Conservation (phyloP, 1,140 invertebrate species). For the Mizuhopecten yessoensis region DNA sequence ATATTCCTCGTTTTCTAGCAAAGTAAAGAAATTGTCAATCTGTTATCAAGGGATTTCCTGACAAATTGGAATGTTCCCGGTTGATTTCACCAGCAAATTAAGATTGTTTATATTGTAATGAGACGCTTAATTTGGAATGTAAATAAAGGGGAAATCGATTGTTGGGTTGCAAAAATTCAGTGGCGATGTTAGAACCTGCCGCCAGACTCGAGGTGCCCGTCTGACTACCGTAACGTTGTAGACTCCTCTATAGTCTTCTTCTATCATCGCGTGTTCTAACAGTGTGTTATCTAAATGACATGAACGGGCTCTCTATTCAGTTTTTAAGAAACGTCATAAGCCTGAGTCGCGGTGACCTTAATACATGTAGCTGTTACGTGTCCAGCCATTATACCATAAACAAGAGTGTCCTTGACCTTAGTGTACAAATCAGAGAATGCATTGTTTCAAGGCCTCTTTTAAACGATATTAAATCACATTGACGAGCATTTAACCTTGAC, state of each 20-base stretch:
- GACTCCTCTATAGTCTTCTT: neutral
- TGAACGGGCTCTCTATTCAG: no score
- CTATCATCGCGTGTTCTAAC: neutral
- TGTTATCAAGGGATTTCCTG: neutral
- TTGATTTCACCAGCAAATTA: conserved; percentile 35
- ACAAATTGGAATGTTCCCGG: neutral
- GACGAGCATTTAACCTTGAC: no score
- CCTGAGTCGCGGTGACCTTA: neutral
- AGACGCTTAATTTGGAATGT: conserved; percentile 25
- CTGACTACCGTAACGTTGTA: neutral
- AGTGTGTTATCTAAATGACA: neutral
- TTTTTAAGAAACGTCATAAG: no score
- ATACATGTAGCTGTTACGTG: neutral
- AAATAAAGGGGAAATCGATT: neutral
- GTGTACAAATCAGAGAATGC: neutral
- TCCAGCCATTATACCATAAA: neutral
- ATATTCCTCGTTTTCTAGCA: neutral
- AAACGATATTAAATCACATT: no score
- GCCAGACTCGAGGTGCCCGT: neutral
- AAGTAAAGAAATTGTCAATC: neutral
- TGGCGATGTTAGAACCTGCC: neutral
- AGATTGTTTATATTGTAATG: conserved; percentile 40
- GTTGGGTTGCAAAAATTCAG: neutral
- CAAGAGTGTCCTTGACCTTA: neutral
- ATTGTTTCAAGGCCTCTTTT: no score